A percentile compares a stretch with the other conserved stretches of the same genome.
Evolutionary conservation across 2,888 invertebrate species (phyloP).

Genomic region (Erebia epiphron): DNA sequence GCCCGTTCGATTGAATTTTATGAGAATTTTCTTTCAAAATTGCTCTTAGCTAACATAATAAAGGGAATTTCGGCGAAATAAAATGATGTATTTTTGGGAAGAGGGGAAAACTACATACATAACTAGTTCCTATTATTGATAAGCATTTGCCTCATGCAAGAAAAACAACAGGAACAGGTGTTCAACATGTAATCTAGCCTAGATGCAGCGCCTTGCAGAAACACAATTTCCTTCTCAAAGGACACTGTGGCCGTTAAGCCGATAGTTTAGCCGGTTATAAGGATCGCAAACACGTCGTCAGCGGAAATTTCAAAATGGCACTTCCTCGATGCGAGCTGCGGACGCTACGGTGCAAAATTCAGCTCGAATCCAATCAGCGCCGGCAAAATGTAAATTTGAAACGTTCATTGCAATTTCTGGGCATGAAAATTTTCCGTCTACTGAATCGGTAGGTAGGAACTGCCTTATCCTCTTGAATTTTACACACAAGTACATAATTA

Average conservation of each 20-base stretch:
- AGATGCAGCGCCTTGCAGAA: slow-evolving; percentile 45
- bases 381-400: slow-evolving; percentile 23
- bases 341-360: slow-evolving; percentile 25
- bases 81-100: not conserved
- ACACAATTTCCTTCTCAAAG: slow-evolving; percentile 60
- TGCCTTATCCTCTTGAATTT: not conserved
- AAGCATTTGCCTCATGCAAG: not conserved
- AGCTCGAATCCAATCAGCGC: slow-evolving; percentile 28
- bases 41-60: slow-evolving; percentile 42
- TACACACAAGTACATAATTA: not conserved
- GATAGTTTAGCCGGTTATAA: slow-evolving; percentile 40
- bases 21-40: slow-evolving; percentile 47
- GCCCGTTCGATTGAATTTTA: slow-evolving; percentile 63
- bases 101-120: not conserved
- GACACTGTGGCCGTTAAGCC: slow-evolving; percentile 43
- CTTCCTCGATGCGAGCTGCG: slow-evolving; percentile 29
- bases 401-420: slow-evolving; percentile 7
- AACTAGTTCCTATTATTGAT: not conserved
- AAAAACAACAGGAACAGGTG: not conserved
- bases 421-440: not conserved
- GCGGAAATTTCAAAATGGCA: slow-evolving; percentile 41
- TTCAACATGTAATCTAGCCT: not conserved
- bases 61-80: slow-evolving; percentile 22
- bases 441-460: not conserved
- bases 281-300: slow-evolving; percentile 31